Percentiles rank a stretch among this genome's conserved stretches.
Conservation (phyloP, 1,140 invertebrate genomes). For the Dinothrombium tinctorium region DNA sequence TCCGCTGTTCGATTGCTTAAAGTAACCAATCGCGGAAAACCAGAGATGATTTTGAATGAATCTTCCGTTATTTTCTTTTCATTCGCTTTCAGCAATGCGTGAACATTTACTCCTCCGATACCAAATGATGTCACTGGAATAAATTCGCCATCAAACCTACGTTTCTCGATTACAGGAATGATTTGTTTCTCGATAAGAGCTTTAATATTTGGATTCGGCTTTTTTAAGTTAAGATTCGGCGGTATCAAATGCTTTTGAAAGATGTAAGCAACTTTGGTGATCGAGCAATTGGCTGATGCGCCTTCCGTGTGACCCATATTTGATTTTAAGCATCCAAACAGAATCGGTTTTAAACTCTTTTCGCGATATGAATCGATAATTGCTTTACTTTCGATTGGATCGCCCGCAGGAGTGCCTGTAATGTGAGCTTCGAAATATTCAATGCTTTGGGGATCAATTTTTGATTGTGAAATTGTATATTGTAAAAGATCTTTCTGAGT, state of each 20-base stretch:
- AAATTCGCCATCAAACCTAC: slow-evolving; percentile 19
- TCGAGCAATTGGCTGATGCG: slow-evolving; percentile 52
- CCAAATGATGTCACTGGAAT: slow-evolving; percentile 42
- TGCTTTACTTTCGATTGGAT: slow-evolving; percentile 1
- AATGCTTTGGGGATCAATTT: slow-evolving; percentile 19
- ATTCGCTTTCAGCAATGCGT: too few relatives aligned
- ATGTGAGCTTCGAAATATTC: slow-evolving; percentile 25
- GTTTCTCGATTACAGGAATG: slow-evolving; percentile 27
- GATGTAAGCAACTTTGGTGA: slow-evolving; percentile 63
- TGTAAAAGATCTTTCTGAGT: slow-evolving; percentile 19
- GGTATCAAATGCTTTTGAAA: slow-evolving; percentile 70
- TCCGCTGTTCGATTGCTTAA: too few relatives aligned
- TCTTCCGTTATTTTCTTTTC: too few relatives aligned
- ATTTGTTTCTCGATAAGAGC: slow-evolving; percentile 59
- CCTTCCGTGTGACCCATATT: slow-evolving; percentile 80
- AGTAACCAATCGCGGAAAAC: too few relatives aligned
- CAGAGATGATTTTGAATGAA: too few relatives aligned
- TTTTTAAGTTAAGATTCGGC: slow-evolving; percentile 61
- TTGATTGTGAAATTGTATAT: slow-evolving; percentile 19
- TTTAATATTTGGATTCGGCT: slow-evolving; percentile 65
- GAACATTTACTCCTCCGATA: slow-evolving; percentile 9
- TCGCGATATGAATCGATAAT: slow-evolving; percentile 2
- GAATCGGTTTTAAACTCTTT: slow-evolving; percentile 36
- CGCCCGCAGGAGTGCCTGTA: slow-evolving; percentile 16
- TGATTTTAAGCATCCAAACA: slow-evolving; percentile 70